Percentiles rank a stretch among this genome's conserved stretches.
These are phyloP conservation scores for Trinectes maculatus DNA, from an alignment of 2,113 vertebrate genomes.

Conservation along the genomic window DNA sequence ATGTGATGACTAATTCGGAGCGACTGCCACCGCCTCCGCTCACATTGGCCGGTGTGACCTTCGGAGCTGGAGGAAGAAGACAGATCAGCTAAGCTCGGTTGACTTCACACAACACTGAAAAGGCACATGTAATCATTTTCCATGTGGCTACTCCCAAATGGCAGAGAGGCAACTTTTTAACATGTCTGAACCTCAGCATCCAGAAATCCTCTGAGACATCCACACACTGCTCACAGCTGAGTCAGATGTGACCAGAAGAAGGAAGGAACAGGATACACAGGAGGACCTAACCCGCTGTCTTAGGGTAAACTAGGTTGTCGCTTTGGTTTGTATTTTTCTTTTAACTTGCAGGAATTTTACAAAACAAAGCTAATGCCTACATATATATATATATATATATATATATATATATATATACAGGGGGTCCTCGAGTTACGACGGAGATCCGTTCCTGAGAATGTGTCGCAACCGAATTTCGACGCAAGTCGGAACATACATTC, in stretches of 20 bases:
- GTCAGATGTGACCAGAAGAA: background rate
- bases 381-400: no score
- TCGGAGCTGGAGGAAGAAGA: conserved; percentile 86
- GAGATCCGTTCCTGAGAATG: no score
- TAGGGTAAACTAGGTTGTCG: background rate
- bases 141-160: background rate
- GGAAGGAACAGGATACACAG: background rate
- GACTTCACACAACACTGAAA: conserved; percentile 19
- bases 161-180: background rate
- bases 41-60: conserved; percentile 95
- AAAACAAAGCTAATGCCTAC: no score
- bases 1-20: conserved; percentile 97
- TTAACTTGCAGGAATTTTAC: background rate
- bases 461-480: no score
- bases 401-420: no score
- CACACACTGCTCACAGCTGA: background rate
- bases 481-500: no score
- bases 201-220: conserved; percentile 10
- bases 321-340: background rate
- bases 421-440: no score
- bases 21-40: conserved; percentile 97
- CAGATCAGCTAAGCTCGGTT: conserved; percentile 53
- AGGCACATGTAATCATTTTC: conserved; percentile 25
- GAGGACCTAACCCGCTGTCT: background rate
- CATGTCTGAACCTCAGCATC: conserved; percentile 8